These are phyloP conservation scores for Ridgeia piscesae DNA, from an alignment of 1,140 invertebrate genomes.

Conservation along the genomic window DNA sequence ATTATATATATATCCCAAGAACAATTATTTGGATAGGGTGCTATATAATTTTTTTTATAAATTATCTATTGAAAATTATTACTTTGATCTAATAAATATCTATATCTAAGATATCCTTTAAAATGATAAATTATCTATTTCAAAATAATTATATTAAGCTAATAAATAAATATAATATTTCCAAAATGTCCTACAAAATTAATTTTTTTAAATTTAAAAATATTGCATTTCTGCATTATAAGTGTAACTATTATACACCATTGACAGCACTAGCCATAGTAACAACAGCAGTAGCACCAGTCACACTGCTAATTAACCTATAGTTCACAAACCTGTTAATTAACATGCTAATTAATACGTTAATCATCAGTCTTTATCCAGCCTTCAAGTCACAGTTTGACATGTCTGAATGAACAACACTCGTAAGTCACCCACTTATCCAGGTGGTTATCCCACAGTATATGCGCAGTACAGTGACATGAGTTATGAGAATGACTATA, in stretches of 20 bases:
- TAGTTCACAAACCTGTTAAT: neutral
- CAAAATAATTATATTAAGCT: too few relatives aligned
- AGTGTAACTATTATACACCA: neutral
- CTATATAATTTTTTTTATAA: too few relatives aligned
- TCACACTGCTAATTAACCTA: neutral
- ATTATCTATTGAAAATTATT: too few relatives aligned
- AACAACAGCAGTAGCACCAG: neutral
- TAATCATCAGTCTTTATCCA: neutral
- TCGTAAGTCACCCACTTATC: neutral
- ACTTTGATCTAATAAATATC: too few relatives aligned
- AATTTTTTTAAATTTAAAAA: too few relatives aligned
- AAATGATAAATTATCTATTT: too few relatives aligned
- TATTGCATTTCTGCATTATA: too few relatives aligned
- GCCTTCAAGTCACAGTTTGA: neutral
- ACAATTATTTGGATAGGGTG: too few relatives aligned
- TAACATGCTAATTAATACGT: neutral
- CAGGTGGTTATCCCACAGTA: neutral
- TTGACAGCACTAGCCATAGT: neutral
- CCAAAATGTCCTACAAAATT: too few relatives aligned
- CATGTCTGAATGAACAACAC: neutral
- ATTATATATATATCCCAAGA: too few relatives aligned
- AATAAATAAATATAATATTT: too few relatives aligned
- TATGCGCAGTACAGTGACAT: neutral
- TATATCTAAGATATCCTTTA: too few relatives aligned
- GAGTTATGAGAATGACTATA: neutral